phyloP scores from a whole-genome alignment of 2,113 vertebrate species.

The Leptobrachium leishanense region DNA sequence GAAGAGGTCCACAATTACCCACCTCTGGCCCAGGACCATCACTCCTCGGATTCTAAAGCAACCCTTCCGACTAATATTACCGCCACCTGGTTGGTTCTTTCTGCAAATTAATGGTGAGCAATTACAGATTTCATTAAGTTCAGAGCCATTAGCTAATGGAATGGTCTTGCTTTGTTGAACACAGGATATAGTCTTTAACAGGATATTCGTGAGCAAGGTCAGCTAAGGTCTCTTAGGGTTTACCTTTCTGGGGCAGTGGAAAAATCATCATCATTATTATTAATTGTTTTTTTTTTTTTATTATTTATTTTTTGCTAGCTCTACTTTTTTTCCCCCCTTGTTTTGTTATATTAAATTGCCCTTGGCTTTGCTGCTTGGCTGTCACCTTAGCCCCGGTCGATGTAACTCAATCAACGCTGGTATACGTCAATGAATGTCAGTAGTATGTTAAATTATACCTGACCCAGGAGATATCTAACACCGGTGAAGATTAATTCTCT shows the following conservation, averaged over 20 bases:
- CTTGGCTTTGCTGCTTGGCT: constrained; percentile 21
- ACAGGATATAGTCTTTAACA: constrained; percentile 41
- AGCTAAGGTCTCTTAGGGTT: constrained; percentile 24
- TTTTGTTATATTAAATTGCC: constrained; percentile 23
- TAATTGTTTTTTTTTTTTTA: not conserved
- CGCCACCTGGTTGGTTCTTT: not conserved
- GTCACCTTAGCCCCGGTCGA: constrained; percentile 41
- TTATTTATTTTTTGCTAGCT: constrained; percentile 21
- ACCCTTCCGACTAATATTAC: too few species aligned
- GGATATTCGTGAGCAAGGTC: constrained; percentile 16
- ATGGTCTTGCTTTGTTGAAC: constrained; percentile 37
- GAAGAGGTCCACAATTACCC: too few species aligned
- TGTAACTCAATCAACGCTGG: constrained; percentile 40
- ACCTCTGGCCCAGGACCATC: too few species aligned
- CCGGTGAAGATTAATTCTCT: constrained; percentile 45
- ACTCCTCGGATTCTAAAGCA: too few species aligned
- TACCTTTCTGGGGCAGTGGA: constrained; percentile 43
- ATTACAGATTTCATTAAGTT: constrained; percentile 24
- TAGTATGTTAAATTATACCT: constrained; percentile 46
- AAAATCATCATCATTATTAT: constrained; percentile 44
- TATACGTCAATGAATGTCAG: constrained; percentile 32
- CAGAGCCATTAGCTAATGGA: constrained; percentile 43
- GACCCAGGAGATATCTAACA: constrained; percentile 37
- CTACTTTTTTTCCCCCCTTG: not conserved
- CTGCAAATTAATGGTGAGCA: not conserved